Evolutionary conservation across 2,113 vertebrate genomes (phyloP), one percentile per base, ranked within the genome.

Genomic region (Holacanthus passer): DNA sequence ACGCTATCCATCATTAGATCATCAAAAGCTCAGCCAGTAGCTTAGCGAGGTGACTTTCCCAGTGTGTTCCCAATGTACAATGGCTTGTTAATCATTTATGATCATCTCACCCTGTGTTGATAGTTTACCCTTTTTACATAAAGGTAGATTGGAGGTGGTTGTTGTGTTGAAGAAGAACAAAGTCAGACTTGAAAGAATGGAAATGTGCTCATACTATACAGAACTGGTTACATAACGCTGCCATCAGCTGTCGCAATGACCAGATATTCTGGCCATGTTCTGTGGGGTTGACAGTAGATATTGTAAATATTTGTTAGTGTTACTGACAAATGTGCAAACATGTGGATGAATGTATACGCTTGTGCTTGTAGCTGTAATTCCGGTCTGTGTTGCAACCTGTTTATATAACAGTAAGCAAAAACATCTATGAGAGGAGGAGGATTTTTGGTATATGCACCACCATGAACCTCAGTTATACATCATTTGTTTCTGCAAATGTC

Each of bases 271-370:
- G 66, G 50, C 16, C 31, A 1, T 59, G 31, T 59, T 56, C 55
- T 1, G 5, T 22, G 10, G 43, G 58, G 7, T 29, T 60, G 37
- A 82, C 55, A 43, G 63, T 60, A 37, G 50, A 62, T 24, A 58
- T 20, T 81, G 17, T 88, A 66, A 79, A 87, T 81, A 87, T 83
- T 84, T 86, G n/a, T 43, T 14, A 47, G 0, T 83, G 39, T 27
- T 67, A 74, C 48, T 71, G 19, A 63, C 43, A 12, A 58, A 64
- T 43, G 16, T 65, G 29, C 50, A 74, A 62, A 85, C 3, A 79
- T 43, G 13, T 70, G 47, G 1, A 16, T 50, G 20, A 48, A n/a
- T 73, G 29, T 17, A 50, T 39, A 27, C 1, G 19, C 17, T 16
- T 64, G 12, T 43, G 3, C 43, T 12, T 78, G 31, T 53, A 50